phyloP scores from a whole-genome alignment of 2,113 vertebrate species.

The Ceuthmochares aereus region DNA sequence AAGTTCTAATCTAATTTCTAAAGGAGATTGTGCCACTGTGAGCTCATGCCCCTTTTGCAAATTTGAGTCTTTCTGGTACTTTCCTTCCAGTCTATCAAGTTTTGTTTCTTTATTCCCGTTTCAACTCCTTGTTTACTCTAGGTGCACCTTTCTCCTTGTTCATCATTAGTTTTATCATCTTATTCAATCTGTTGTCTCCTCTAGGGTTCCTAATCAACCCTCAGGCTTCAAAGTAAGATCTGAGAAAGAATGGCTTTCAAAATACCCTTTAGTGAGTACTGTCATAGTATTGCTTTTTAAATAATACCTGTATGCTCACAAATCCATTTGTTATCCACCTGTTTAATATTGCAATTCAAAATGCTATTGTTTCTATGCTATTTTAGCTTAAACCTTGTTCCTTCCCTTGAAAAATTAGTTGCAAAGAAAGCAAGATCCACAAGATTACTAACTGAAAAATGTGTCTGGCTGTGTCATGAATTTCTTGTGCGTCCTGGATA shows the following conservation, averaged over 20 bases:
- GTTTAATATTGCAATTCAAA: not conserved
- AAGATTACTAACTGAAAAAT: not conserved
- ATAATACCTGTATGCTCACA: not conserved
- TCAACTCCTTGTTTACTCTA: not conserved
- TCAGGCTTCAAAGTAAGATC: not conserved
- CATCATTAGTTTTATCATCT: not conserved
- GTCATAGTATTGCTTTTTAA: not conserved
- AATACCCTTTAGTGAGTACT: not conserved
- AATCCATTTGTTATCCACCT: not conserved
- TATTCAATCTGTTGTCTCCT: not conserved
- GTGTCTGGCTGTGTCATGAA: fast-evolving
- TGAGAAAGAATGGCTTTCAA: not conserved
- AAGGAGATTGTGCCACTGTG: not conserved
- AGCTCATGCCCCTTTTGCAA: not conserved
- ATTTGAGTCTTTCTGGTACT: not conserved
- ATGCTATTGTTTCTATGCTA: not conserved
- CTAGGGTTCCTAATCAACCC: not conserved
- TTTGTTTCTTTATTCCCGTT: not conserved
- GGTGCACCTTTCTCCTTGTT: not conserved
- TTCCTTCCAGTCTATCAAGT: not conserved
- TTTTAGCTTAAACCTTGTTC: not conserved
- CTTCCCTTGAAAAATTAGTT: not conserved
- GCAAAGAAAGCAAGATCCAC: not conserved
- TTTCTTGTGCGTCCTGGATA: not conserved
- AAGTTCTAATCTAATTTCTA: not conserved